Evolutionary conservation across 2,888 invertebrate species (phyloP).

Genomic region (Heteropelma amictum): DNA sequence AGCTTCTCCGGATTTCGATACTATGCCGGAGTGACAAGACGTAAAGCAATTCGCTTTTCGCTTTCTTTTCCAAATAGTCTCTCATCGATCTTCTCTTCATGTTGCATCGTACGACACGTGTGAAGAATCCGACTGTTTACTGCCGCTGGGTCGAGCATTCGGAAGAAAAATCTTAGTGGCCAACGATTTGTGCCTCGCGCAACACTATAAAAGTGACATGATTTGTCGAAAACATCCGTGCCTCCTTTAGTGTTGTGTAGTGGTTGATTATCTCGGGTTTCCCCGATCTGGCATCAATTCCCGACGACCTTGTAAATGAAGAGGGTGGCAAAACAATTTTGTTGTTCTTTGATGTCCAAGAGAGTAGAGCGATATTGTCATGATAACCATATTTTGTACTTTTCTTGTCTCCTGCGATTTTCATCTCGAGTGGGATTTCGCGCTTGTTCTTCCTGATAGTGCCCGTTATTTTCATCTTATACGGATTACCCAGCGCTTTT

Average conservation of each 20-base stretch:
- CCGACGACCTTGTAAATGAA: constrained; percentile 24
- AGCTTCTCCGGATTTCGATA: no score
- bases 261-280: constrained; percentile 41
- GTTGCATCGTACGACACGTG: constrained; percentile 16
- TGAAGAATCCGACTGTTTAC: constrained; percentile 51
- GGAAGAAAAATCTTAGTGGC: constrained; percentile 54
- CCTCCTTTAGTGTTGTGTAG: constrained; percentile 28
- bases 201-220: constrained; percentile 49
- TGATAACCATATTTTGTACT: background rate
- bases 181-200: constrained; percentile 49
- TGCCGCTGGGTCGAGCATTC: constrained; percentile 55
- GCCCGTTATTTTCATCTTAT: constrained; percentile 26
- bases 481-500: constrained; percentile 15
- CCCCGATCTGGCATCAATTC: constrained; percentile 19
- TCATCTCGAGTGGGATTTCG: constrained; percentile 30
- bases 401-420: constrained; percentile 9
- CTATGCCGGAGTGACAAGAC: constrained; percentile 38
- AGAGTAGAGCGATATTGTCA: constrained; percentile 27
- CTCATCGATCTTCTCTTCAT: constrained; percentile 1
- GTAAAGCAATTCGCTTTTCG: constrained; percentile 32
- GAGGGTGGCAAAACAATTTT: constrained; percentile 51
- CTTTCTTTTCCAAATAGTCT: background rate
- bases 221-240: constrained; percentile 58
- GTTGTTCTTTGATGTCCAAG: constrained; percentile 51
- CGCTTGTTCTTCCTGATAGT: constrained; percentile 37